Evolutionary conservation across 2,113 vertebrate genomes (phyloP), one percentile per base, ranked within the genome.

Genomic region (Anas platyrhynchos): DNA sequence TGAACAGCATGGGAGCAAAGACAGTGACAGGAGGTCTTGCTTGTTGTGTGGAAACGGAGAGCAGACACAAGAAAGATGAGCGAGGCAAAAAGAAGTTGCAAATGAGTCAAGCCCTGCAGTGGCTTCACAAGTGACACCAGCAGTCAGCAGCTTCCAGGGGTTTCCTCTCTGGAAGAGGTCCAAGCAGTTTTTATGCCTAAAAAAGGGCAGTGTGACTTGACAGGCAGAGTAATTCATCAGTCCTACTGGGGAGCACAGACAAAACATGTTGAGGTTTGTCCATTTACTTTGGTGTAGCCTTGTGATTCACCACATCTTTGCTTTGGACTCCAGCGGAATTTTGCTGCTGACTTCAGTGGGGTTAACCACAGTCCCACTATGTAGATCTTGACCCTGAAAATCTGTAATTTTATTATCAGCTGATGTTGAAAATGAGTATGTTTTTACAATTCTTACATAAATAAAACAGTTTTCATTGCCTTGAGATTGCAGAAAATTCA

Each of bases 111-210:
- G n/a, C 48, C n/a, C 52, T 7, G 16, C 32, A 13, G n/a, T 43
- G 83, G 82, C 41, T 88, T 89, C 73, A 65, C 26, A 63, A 91
- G 44, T 83, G 89, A 75, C 29, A 78, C 46, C 77, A 89, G 59
- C 52, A 62, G 44, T 75, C 83, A 79, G 81, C 86, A 82, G 73
- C 91, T 93, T 81, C 66, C 71, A 54, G 71, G 77, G 63, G 18
- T 79, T 96, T 94, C 79, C 80, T 81, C 56, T 82, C 67, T 86
- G 91, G 83, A 84, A 88, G 31, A 69, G 50, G 8, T 88, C 83
- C 83, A 7, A 1, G 83, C 68, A 88, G 69, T 61, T 83, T 88
- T 94, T 58, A 68, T 88, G 85, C 46, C 63, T 89, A 48, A 83
- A 83, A 93, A 94, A 93, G 75, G 84, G 38, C 67, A 86, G 41